These are phyloP conservation scores for Mylabris sibirica DNA, from an alignment of 2,888 invertebrate species.

Conservation along the genomic window DNA sequence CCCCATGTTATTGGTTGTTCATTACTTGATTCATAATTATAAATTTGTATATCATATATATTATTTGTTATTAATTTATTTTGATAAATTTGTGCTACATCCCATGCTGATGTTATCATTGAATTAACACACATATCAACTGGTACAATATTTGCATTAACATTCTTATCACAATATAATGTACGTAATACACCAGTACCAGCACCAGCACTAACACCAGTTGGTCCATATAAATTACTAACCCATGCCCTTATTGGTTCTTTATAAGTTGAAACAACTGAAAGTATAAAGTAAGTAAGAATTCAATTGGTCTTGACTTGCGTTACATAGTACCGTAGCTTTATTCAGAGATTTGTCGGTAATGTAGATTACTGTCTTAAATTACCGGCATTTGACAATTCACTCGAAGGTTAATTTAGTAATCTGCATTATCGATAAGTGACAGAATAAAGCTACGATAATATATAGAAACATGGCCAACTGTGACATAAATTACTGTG, in stretches of 20 bases:
- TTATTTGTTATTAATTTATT: conserved; percentile 25
- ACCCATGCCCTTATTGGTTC: conserved; percentile 87
- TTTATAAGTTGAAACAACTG: conserved; percentile 72
- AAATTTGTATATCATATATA: conserved; percentile 70
- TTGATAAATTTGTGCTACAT: conserved; percentile 59
- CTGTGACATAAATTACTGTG: too few species aligned
- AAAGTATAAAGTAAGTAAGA: conserved; percentile 35
- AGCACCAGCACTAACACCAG: conserved; percentile 75
- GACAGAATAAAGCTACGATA: too few species aligned
- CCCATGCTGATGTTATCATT: conserved; percentile 80
- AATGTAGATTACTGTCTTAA: conserved; percentile 12
- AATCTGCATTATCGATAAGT: too few species aligned
- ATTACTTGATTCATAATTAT: conserved; percentile 86
- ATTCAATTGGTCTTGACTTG: too few species aligned
- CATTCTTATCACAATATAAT: conserved; percentile 73
- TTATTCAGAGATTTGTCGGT: too few species aligned
- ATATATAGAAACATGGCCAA: too few species aligned
- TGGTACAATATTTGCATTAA: conserved; percentile 78
- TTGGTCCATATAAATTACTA: conserved; percentile 90
- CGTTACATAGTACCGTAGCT: too few species aligned
- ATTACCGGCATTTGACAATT: too few species aligned
- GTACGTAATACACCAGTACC: conserved; percentile 80
- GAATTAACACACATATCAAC: conserved; percentile 85
- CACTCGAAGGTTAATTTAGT: too few species aligned
- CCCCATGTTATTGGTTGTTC: conserved; percentile 86